These are phyloP conservation scores for Danio albolineatus DNA, from an alignment of 2,797 vertebrate species.

Conservation along the genomic window DNA sequence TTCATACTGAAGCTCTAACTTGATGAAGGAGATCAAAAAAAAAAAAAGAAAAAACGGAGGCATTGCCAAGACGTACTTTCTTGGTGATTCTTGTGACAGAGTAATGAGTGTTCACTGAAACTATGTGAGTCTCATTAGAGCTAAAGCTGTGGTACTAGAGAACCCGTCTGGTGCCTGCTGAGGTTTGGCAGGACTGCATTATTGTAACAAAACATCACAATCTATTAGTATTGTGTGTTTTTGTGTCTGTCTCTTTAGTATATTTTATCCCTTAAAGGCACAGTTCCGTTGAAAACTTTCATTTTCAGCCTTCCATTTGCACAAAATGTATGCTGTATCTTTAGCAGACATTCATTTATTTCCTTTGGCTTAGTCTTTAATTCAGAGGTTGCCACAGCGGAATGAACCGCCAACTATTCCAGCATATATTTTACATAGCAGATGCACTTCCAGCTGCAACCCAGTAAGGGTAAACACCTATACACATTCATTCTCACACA, in stretches of 20 bases:
- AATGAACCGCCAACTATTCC: too few relatives aligned
- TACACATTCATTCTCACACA: too few relatives aligned
- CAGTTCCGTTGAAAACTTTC: not conserved
- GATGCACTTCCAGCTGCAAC: too few relatives aligned
- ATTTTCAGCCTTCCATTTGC: too few relatives aligned
- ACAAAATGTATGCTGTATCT: too few relatives aligned
- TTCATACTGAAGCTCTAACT: slow-evolving; percentile 30
- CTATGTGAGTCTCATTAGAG: slow-evolving; percentile 29
- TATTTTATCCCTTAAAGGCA: slow-evolving; percentile 4
- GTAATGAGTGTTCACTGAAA: slow-evolving; percentile 34
- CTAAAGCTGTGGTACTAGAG: slow-evolving; percentile 22
- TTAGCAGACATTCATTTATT: too few relatives aligned
- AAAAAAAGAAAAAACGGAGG: not conserved
- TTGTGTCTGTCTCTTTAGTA: not conserved
- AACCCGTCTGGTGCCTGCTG: slow-evolving; percentile 14
- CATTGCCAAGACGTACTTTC: slow-evolving; percentile 31
- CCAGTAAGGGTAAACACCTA: too few relatives aligned
- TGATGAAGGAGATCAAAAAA: slow-evolving; percentile 22
- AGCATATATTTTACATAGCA: too few relatives aligned
- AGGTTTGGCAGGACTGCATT: slow-evolving; percentile 14
- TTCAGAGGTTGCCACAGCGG: too few relatives aligned
- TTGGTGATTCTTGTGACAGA: slow-evolving; percentile 35
- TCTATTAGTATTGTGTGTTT: slow-evolving; percentile 2
- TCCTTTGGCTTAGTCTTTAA: too few relatives aligned
- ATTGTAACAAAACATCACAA: slow-evolving; percentile 6